phyloP scores from a whole-genome alignment of 2,113 vertebrate genomes.

The Zosterops hypoxanthus region DNA sequence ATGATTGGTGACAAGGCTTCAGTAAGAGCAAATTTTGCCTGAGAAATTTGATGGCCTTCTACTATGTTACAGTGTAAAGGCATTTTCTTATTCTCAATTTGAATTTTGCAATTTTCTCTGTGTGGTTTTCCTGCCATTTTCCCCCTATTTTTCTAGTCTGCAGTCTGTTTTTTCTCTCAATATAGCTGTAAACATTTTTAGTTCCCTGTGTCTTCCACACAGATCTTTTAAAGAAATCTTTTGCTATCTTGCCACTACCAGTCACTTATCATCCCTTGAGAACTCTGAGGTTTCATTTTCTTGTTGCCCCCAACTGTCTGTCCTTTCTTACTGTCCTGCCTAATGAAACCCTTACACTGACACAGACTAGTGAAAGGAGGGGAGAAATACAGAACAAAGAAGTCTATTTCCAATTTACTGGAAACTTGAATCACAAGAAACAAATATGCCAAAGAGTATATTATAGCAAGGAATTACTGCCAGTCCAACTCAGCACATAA shows the following conservation, averaged over 20 bases:
- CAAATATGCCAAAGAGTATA: background rate
- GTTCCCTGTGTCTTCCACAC: background rate
- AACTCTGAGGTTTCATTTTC: constrained; percentile 18
- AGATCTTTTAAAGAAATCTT: constrained; percentile 40
- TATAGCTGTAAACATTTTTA: background rate
- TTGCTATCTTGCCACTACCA: constrained; percentile 14
- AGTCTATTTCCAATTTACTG: constrained; percentile 7
- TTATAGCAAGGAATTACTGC: background rate
- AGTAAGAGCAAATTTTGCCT: background rate
- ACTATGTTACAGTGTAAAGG: background rate
- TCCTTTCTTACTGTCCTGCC: background rate
- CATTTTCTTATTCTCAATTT: background rate
- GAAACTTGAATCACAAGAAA: constrained; percentile 2
- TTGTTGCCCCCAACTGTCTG: constrained; percentile 14
- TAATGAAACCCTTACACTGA: background rate
- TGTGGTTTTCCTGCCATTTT: background rate
- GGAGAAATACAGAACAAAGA: constrained; percentile 11
- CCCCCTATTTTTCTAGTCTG: background rate
- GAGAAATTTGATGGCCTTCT: background rate
- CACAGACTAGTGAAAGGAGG: background rate
- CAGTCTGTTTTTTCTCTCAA: background rate
- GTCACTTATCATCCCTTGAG: constrained; percentile 13
- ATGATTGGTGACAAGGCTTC: background rate
- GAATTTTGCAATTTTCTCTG: background rate
- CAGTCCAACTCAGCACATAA: background rate